Evolutionary conservation across 2,797 vertebrate species (phyloP).

Genomic region (Phataginus tetradactyla): DNA sequence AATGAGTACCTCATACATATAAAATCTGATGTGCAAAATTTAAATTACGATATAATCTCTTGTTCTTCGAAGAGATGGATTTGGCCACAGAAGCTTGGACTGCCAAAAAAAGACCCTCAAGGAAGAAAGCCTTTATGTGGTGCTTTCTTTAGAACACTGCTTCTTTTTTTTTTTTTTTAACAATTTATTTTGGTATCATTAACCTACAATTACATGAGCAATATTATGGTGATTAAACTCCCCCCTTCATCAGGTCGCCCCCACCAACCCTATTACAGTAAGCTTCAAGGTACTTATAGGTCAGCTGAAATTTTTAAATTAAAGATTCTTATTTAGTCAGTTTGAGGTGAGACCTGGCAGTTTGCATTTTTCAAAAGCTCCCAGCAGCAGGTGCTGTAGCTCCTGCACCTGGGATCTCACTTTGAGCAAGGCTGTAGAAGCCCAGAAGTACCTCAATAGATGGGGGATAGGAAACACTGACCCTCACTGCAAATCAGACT

Average conservation of each 20-base stretch:
- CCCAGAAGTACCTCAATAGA: rapidly evolving
- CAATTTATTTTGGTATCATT: no score
- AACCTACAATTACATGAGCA: no score
- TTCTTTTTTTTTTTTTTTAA: no score
- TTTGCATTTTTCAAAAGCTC: background rate
- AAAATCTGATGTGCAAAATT: background rate
- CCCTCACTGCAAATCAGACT: background rate
- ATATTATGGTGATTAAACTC: no score
- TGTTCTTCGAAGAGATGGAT: background rate
- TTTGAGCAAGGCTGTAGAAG: background rate
- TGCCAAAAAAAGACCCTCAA: background rate
- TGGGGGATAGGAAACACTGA: background rate
- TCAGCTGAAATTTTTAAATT: background rate
- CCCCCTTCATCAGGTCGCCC: no score
- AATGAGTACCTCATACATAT: background rate
- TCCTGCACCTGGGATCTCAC: rapidly evolving
- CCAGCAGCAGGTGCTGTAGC: background rate
- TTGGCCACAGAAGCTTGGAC: background rate
- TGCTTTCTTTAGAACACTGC: background rate
- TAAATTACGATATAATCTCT: background rate
- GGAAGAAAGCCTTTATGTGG: background rate
- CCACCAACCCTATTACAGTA: no score
- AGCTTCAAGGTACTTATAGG: rapidly evolving
- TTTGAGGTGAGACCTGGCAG: background rate
- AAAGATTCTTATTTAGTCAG: background rate